Percentiles rank a stretch among this genome's conserved stretches.
phyloP scores from a whole-genome alignment of 2,888 invertebrate genomes.

The Hyles lineata region DNA sequence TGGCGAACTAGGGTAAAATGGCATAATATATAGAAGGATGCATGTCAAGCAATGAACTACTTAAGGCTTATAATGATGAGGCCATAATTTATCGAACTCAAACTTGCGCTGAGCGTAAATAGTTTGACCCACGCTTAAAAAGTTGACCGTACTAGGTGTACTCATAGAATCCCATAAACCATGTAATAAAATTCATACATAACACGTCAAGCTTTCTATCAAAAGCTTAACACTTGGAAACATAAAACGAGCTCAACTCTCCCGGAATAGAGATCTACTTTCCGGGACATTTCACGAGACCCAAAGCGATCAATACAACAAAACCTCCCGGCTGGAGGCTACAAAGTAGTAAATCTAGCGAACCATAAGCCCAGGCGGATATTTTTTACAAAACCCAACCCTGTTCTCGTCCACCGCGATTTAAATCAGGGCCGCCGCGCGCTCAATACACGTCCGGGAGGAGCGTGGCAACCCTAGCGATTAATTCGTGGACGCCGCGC shows the following conservation, averaged over 20 bases:
- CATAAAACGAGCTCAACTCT: not conserved
- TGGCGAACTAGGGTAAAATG: no score
- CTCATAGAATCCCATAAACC: no score
- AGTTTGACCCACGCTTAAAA: no score
- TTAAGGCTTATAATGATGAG: no score
- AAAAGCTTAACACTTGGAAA: not conserved
- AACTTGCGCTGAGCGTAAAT: no score
- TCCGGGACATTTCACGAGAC: not conserved
- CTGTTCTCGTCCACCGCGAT: conserved; percentile 20
- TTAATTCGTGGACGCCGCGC: conserved; percentile 1
- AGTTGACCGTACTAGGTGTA: no score
- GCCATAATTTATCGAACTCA: no score
- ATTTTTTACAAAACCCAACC: conserved; percentile 12
- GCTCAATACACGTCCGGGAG: conserved; percentile 5
- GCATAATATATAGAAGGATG: no score
- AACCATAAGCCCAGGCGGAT: not conserved
- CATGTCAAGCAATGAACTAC: no score
- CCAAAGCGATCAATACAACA: not conserved
- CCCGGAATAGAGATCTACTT: not conserved
- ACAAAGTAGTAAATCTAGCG: conserved; percentile 1
- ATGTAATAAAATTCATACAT: no score
- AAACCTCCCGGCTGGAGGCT: not conserved
- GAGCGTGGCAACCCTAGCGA: conserved; percentile 19
- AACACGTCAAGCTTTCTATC: not conserved
- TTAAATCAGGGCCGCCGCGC: conserved; percentile 34